Evolutionary conservation across 2,797 vertebrate species (phyloP).

Genomic region (Lutjanus argentimaculatus): DNA sequence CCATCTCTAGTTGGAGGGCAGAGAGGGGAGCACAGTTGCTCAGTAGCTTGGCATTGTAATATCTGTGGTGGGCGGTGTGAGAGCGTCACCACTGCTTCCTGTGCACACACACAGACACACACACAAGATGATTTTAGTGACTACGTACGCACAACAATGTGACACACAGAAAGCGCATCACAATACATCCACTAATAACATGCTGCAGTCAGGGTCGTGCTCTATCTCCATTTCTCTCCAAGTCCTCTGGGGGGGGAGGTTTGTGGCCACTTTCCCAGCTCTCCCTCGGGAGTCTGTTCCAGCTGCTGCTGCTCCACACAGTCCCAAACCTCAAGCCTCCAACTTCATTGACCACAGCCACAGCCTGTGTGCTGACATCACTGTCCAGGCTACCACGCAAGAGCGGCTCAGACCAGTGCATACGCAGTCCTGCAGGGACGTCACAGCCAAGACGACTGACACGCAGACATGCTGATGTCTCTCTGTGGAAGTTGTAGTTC

Average conservation of each 20-base stretch:
- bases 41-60: conserved; percentile 53
- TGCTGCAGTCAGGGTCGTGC: conserved; percentile 50
- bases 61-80: conserved; percentile 67
- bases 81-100: conserved; percentile 76
- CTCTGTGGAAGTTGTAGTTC: conserved; percentile 60
- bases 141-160: conserved; percentile 54
- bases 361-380: conserved; percentile 74
- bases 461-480: conserved; percentile 29
- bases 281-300: conserved; percentile 71
- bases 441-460: conserved; percentile 52
- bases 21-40: conserved; percentile 40
- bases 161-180: conserved; percentile 55
- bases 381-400: conserved; percentile 48
- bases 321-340: conserved; percentile 59
- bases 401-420: conserved; percentile 35
- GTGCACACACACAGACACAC: conserved; percentile 43
- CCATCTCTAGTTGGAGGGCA: too few species aligned
- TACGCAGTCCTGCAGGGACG: conserved; percentile 52
- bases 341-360: conserved; percentile 38
- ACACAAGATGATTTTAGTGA: conserved; percentile 59
- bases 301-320: conserved; percentile 67
- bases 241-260: conserved; percentile 52
- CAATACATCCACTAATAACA: conserved; percentile 66
- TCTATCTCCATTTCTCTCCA: conserved; percentile 28
- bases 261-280: conserved; percentile 81